Base-by-base conservation (phyloP, 2,113 vertebrate species). In the Hiodon alosoides region DNA sequence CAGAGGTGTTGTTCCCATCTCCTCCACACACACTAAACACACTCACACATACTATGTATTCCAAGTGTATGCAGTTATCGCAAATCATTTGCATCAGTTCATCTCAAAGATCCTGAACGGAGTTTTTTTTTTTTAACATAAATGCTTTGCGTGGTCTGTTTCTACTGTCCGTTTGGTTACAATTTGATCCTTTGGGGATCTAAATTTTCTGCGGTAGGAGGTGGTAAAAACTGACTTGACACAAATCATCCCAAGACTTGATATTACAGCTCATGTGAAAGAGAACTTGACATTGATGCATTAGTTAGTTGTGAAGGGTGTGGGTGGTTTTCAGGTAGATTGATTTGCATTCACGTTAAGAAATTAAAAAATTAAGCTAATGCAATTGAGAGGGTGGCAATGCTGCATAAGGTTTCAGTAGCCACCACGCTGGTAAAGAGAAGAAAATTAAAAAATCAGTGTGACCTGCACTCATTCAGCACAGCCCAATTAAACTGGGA, bases 361-460 rank as follows among this genome's bases (percentile, higher is more conserved):
- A 78, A 78, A 78, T 70, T 51, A 76, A 58, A 31, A 60, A 78
- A 74, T 78, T 78, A 78, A 69, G 59, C 58, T 78, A 74, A 78
- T 78, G 72, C 67, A 54, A 59, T 59, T 13, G 60, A 58, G 53
- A 11, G 52, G 53, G 67, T 58, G n/a, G 67, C 13, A 48, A 53
- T 67, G 10, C 14, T 47, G 47, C 67, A 6, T 16, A 66, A 31
- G 69, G 65, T 17, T 58, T 69, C 51, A 74, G 47, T 47, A 48
- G 58, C 77, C 70, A 51, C 77, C 59, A 51, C 47, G n/a, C 55
- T 62, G 68, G 62, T 69, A 55, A 76, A 76, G 10, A 69, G 59
- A 52, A 51, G 50, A 47, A 14, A 31, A 31, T 31, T 31, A 31
- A 31, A 31, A 31, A 31, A 31, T 31, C 31, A 31, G 31, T 31